phyloP scores from a whole-genome alignment of 2,888 invertebrate species.

The Apoda limacodes region DNA sequence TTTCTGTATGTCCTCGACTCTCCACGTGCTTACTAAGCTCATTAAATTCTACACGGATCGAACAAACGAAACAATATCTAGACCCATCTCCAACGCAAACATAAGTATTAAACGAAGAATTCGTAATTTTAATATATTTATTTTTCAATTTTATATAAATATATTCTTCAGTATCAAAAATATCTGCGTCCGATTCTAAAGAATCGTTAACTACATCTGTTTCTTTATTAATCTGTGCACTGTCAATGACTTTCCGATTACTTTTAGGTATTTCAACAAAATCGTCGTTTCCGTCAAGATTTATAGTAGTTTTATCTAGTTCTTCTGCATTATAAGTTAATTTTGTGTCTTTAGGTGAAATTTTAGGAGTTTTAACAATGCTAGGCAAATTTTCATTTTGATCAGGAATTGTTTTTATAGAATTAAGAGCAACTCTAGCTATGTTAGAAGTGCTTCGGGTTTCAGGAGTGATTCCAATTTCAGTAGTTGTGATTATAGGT shows the following conservation, averaged over 20 bases:
- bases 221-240: too few relatives aligned
- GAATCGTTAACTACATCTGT: too few relatives aligned
- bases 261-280: too few relatives aligned
- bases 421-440: too few relatives aligned
- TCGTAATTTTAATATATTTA: slow-evolving; percentile 17
- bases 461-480: too few relatives aligned
- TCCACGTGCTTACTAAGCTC: slow-evolving; percentile 17
- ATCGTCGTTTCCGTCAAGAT: too few relatives aligned
- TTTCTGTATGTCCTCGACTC: slow-evolving; percentile 17
- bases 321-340: slow-evolving; percentile 2
- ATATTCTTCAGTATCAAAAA: slow-evolving; percentile 20
- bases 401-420: too few relatives aligned
- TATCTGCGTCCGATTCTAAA: too few relatives aligned
- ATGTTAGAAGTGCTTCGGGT: too few relatives aligned
- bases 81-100: slow-evolving; percentile 20
- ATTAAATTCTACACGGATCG: neutral
- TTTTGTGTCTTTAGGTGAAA: neutral
- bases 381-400: neutral
- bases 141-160: slow-evolving; percentile 24
- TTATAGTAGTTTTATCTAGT: slow-evolving; percentile 7
- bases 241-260: too few relatives aligned
- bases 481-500: neutral
- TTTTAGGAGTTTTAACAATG: neutral
- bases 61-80: slow-evolving; percentile 22
- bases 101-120: slow-evolving; percentile 19